Evolutionary conservation across 1,140 invertebrate species (phyloP).

Genomic region (Lordiphosa stackelbergi): DNA sequence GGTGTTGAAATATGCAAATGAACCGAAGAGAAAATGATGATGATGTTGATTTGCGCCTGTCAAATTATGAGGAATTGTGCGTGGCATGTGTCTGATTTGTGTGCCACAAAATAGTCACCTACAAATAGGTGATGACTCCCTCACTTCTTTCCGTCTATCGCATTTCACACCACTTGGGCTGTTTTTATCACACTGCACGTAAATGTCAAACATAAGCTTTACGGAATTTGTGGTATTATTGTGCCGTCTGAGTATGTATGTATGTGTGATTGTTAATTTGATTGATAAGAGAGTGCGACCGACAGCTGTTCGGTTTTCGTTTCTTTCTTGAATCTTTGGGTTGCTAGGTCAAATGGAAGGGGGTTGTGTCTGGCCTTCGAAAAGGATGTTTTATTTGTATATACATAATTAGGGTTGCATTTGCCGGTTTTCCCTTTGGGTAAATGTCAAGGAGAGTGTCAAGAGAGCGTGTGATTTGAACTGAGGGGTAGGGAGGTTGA

Average conservation of each 20-base stretch:
- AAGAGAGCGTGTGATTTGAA: slow-evolving; percentile 26
- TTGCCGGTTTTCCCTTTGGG: slow-evolving; percentile 25
- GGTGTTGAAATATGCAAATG: slow-evolving; percentile 69
- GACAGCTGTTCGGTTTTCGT: slow-evolving; percentile 46
- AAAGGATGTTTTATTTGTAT: slow-evolving; percentile 25
- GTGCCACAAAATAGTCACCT: slow-evolving; percentile 1
- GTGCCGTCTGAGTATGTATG: slow-evolving; percentile 5
- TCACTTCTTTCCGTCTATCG: no score
- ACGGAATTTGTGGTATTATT: slow-evolving; percentile 16
- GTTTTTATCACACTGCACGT: slow-evolving; percentile 61
- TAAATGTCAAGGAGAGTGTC: slow-evolving; percentile 31
- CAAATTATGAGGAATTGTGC: slow-evolving; percentile 37
- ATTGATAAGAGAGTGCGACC: slow-evolving; percentile 59
- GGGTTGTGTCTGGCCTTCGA: slow-evolving; percentile 17
- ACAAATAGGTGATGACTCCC: no score
- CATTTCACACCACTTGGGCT: no score
- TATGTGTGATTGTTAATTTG: slow-evolving; percentile 38
- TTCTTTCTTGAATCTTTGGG: slow-evolving; percentile 20
- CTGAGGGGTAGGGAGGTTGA: background rate
- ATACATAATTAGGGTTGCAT: slow-evolving; percentile 59
- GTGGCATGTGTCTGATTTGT: slow-evolving; percentile 25
- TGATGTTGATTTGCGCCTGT: slow-evolving; percentile 42
- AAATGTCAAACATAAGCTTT: slow-evolving; percentile 55
- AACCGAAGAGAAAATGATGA: slow-evolving; percentile 19
- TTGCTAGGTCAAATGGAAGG: slow-evolving; percentile 11